Evolutionary conservation across 2,888 invertebrate genomes (phyloP).

Genomic region (Orgyia antiqua): DNA sequence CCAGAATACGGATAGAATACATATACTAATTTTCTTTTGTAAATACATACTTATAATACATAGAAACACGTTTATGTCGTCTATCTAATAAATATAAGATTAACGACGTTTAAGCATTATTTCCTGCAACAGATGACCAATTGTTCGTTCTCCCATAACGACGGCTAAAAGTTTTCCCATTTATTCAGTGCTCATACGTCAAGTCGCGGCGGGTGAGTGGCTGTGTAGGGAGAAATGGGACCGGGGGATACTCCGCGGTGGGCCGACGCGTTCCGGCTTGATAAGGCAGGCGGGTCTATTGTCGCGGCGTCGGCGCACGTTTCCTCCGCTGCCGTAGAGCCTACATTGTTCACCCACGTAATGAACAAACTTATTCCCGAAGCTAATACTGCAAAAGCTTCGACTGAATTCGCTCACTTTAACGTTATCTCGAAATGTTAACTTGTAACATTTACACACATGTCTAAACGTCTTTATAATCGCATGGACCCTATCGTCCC

Average conservation of each 20-base stretch:
- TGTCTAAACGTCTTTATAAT: constrained; percentile 39
- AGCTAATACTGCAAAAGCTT: constrained; percentile 63
- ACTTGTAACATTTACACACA: constrained; percentile 40
- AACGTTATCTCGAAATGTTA: constrained; percentile 63
- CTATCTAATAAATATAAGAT: no score
- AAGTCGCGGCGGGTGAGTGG: constrained; percentile 34
- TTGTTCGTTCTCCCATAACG: constrained; percentile 71
- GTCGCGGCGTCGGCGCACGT: constrained; percentile 76
- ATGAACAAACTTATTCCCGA: constrained; percentile 76
- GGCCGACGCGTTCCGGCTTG: constrained; percentile 71
- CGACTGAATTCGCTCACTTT: constrained; percentile 61
- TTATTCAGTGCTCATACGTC: constrained; percentile 75
- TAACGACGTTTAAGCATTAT: constrained; percentile 59
- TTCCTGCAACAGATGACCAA: constrained; percentile 70
- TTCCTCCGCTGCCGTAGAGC: constrained; percentile 73
- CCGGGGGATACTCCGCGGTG: constrained; percentile 26
- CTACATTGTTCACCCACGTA: constrained; percentile 70
- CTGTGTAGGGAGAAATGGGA: constrained; percentile 11
- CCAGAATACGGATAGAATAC: no score
- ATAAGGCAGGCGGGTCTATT: constrained; percentile 70
- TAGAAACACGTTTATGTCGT: no score
- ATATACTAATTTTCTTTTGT: no score
- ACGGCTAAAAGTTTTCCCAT: constrained; percentile 75
- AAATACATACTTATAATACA: no score
- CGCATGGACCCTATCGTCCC: constrained; percentile 55